A percentile compares a stretch with the other conserved stretches of the same genome.
phyloP scores from a whole-genome alignment of 2,113 vertebrate species.

The Prunella fulvescens region DNA sequence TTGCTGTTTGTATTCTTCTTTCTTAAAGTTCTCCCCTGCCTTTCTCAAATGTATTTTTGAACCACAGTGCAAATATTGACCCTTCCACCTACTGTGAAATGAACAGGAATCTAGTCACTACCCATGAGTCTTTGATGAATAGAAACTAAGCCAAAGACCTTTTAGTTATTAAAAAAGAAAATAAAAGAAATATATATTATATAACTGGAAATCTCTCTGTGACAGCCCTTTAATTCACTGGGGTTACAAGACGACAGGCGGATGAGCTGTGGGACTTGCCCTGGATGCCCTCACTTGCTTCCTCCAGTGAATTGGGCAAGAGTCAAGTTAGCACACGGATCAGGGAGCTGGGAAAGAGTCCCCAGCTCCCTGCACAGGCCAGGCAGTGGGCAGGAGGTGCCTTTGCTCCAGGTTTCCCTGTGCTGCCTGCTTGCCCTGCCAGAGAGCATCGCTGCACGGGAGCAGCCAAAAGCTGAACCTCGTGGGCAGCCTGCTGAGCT shows the following conservation, averaged over 20 bases:
- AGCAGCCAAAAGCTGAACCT: rapidly evolving
- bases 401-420: not conserved
- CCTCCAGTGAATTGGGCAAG: not conserved
- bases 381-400: not conserved
- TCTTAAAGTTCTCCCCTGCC: slow-evolving; percentile 17
- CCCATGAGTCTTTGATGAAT: not conserved
- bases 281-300: not conserved
- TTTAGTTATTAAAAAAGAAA: not conserved
- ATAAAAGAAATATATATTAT: not conserved
- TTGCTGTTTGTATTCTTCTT: slow-evolving; percentile 21
- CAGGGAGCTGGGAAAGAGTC: not conserved
- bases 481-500: not conserved
- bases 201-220: not conserved
- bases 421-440: not conserved
- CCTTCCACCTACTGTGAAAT: not conserved
- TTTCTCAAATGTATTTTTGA: slow-evolving; percentile 26
- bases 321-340: not conserved
- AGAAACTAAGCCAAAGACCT: slow-evolving; percentile 28
- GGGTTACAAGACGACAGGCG: not conserved
- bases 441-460: rapidly evolving
- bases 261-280: not conserved
- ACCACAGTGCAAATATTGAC: slow-evolving; percentile 55
- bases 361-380: not conserved
- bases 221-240: not conserved
- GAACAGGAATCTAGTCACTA: slow-evolving; percentile 45